These are phyloP conservation scores for Nomada flava DNA, from an alignment of 2,888 invertebrate genomes.

Conservation along the genomic window DNA sequence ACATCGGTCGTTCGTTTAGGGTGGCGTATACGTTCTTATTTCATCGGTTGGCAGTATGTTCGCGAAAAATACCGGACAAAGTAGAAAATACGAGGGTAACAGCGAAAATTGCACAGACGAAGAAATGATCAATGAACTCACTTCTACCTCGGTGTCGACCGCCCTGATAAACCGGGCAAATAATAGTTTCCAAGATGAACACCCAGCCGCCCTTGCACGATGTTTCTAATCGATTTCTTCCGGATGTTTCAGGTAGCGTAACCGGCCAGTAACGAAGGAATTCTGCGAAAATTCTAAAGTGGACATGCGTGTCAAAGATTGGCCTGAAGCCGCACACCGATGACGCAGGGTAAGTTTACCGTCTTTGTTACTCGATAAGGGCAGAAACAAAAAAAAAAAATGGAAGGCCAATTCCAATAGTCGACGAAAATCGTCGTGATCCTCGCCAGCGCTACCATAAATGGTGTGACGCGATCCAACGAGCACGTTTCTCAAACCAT, in stretches of 20 bases:
- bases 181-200: background rate
- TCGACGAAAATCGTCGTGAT: slow-evolving; percentile 42
- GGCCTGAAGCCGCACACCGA: slow-evolving; percentile 61
- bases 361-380: background rate
- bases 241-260: slow-evolving; percentile 50
- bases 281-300: slow-evolving; percentile 61
- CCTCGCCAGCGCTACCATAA: slow-evolving; percentile 52
- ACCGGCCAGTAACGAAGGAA: slow-evolving; percentile 15
- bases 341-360: slow-evolving; percentile 66
- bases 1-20: slow-evolving; percentile 20
- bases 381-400: background rate
- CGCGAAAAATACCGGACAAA: slow-evolving; percentile 24
- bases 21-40: slow-evolving; percentile 12
- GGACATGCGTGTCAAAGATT: slow-evolving; percentile 62
- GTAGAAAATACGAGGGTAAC: slow-evolving; percentile 9
- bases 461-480: slow-evolving; percentile 53
- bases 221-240: background rate
- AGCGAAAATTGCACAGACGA: background rate
- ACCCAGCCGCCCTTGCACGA: background rate
- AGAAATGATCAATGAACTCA: background rate
- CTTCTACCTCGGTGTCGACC: background rate
- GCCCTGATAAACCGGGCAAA: background rate
- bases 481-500: slow-evolving; percentile 63
- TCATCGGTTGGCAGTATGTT: background rate
- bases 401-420: background rate